These are phyloP conservation scores for Condylura cristata DNA, from an alignment of 2,113 vertebrate genomes.

Conservation along the genomic window DNA sequence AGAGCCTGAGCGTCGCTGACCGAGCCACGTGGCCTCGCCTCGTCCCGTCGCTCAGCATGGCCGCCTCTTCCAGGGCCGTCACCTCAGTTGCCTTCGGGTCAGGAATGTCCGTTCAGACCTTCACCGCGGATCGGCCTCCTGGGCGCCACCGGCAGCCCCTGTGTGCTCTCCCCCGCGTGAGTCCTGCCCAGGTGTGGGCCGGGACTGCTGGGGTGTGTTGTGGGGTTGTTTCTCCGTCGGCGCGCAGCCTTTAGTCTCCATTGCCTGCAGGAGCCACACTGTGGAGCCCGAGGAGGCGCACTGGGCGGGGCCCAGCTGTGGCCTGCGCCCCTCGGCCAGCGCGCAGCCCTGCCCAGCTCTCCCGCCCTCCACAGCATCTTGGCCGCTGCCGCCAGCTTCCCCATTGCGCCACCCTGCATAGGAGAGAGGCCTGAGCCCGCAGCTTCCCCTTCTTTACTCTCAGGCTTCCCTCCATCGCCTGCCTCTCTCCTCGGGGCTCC, in stretches of 20 bases:
- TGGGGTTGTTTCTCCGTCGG: no score
- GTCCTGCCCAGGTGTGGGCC: background rate
- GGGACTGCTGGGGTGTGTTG: no score
- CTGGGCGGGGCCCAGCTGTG: no score
- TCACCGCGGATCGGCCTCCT: background rate
- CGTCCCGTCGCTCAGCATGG: background rate
- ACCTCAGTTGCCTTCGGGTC: background rate
- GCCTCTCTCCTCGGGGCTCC: background rate
- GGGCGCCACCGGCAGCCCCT: background rate
- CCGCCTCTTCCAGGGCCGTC: background rate
- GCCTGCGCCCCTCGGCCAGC: no score
- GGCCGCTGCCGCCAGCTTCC: background rate
- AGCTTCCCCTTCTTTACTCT: background rate
- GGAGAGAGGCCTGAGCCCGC: background rate
- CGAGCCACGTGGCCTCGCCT: background rate
- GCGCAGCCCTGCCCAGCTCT: no score
- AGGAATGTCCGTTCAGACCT: background rate
- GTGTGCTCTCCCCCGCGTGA: background rate
- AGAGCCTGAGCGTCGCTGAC: constrained; percentile 11
- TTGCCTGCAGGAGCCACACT: no score
- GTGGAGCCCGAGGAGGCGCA: no score
- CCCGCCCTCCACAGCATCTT: no score
- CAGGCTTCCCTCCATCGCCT: background rate
- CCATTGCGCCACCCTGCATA: background rate
- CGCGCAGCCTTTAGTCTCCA: no score